A percentile compares a stretch with the other conserved stretches of the same genome.
phyloP scores from a whole-genome alignment of 1,140 invertebrate species.

The Brachystomella parvula region DNA sequence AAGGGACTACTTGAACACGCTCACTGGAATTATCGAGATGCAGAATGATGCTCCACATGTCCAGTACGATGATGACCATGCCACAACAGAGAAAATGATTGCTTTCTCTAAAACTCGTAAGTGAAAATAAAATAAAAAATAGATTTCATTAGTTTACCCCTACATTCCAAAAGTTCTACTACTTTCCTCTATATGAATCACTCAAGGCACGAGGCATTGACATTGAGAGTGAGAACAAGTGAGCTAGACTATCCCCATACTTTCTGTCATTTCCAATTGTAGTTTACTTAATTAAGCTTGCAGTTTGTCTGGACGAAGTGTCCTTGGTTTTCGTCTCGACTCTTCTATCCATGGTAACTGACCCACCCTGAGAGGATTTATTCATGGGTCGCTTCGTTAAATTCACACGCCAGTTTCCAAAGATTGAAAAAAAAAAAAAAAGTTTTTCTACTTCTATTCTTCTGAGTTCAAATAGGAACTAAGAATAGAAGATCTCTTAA shows the following conservation, averaged over 20 bases:
- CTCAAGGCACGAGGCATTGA: conserved; percentile 3
- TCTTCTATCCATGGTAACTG: neutral
- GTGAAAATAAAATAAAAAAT: neutral
- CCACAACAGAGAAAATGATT: conserved; percentile 36
- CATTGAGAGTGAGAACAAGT: too few species aligned
- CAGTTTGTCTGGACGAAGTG: neutral
- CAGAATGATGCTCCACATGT: conserved; percentile 32
- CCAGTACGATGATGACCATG: conserved; percentile 36
- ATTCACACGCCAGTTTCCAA: too few species aligned
- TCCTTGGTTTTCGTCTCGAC: neutral
- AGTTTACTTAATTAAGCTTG: neutral
- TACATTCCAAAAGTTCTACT: too few species aligned
- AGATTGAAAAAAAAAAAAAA: too few species aligned
- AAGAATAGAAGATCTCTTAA: too few species aligned
- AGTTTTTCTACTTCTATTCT: too few species aligned
- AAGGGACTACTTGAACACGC: conserved; percentile 27
- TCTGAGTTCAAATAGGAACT: too few species aligned
- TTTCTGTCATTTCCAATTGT: neutral
- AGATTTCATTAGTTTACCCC: too few species aligned
- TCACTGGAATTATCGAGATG: conserved; percentile 22
- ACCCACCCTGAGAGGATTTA: neutral
- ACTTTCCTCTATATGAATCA: neutral
- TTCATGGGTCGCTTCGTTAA: neutral
- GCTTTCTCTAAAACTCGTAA: conserved; percentile 37
- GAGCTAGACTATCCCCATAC: too few species aligned